Evolutionary conservation across 2,113 vertebrate genomes (phyloP), one percentile per base, ranked within the genome.

Genomic region (Tragelaphus scriptus): DNA sequence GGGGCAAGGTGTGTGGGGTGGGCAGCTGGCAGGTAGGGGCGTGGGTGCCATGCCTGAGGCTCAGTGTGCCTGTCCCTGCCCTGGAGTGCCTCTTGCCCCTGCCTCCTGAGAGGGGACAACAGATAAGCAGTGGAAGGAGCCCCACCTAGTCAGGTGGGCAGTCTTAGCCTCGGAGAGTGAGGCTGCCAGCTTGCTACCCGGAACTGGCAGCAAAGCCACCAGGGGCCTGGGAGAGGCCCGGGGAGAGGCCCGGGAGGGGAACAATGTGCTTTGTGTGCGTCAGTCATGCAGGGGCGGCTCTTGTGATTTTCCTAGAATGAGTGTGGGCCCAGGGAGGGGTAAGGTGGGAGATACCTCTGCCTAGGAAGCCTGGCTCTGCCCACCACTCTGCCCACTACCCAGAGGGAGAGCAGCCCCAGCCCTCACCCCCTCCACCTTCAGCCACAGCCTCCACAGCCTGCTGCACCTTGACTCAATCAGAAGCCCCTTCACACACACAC

Each of bases 261-360:
- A 91, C 96, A 89, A 86, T 19, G 26, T 15, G 44, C 32, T 96
- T 51, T 95, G 88, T 94, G 87, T 89, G 63, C 1, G 0, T 77
- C 21, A 25, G 56, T 56, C 26, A 15, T 15, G 1, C 5, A 3
- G 7, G 23, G 19, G 14, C 55, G 3, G 80, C 26, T 28, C 85
- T 32, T 25, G 19, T n/a, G 8, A 6, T 63, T 90, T 96, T 89
- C 92, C 88, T 90, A 88, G 95, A 96, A 95, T 80, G 63, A 80
- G 21, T 9, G 71, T 44, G 26, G 79, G 23, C 9, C 63, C 4
- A 12, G 19, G 58, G 32, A 17, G 25, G 58, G 51, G 14, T n/a
- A 32, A 56, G 53, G 28, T 3, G n/a, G 32, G 53, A 13, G 59
- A 58, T 44, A 32, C 59, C 49, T 94, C 85, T 51, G 58, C 93